Percentiles rank a stretch among this genome's conserved stretches.
Evolutionary conservation across 2,113 vertebrate species (phyloP).

Genomic region (Corythaixoides concolor): DNA sequence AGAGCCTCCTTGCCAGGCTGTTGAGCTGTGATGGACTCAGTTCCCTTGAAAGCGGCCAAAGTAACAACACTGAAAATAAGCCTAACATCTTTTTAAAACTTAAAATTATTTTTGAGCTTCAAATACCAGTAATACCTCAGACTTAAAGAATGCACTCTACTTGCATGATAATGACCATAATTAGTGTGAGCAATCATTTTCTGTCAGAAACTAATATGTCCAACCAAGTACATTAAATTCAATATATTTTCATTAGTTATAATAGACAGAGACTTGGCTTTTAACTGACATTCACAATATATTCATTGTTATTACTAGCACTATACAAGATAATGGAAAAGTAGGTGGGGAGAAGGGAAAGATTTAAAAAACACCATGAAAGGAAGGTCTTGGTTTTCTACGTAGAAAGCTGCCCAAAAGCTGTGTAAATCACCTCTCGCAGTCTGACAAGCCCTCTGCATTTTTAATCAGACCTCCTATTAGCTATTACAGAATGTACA

Average conservation of each 20-base stretch:
- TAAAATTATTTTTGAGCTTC: not conserved
- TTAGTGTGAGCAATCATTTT: conserved; percentile 54
- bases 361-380: not conserved
- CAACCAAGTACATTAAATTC: conserved; percentile 62
- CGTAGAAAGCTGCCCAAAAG: conserved; percentile 8
- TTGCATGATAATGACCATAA: conserved; percentile 13
- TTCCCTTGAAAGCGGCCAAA: not conserved
- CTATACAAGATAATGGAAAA: conserved; percentile 29
- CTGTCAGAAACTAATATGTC: conserved; percentile 48
- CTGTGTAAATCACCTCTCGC: not conserved
- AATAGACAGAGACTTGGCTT: conserved; percentile 58
- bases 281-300: not conserved
- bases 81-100: not conserved
- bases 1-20: not conserved
- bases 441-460: not conserved
- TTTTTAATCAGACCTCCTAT: conserved; percentile 8
- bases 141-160: not conserved
- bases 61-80: not conserved
- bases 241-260: conserved; percentile 57
- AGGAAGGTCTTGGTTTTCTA: not conserved
- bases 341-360: conserved; percentile 13
- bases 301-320: conserved; percentile 50
- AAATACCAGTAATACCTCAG: not conserved
- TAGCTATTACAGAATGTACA: not conserved
- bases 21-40: not conserved